phyloP scores from a whole-genome alignment of 1,140 invertebrate genomes.

The Camponotus pennsylvanicus region DNA sequence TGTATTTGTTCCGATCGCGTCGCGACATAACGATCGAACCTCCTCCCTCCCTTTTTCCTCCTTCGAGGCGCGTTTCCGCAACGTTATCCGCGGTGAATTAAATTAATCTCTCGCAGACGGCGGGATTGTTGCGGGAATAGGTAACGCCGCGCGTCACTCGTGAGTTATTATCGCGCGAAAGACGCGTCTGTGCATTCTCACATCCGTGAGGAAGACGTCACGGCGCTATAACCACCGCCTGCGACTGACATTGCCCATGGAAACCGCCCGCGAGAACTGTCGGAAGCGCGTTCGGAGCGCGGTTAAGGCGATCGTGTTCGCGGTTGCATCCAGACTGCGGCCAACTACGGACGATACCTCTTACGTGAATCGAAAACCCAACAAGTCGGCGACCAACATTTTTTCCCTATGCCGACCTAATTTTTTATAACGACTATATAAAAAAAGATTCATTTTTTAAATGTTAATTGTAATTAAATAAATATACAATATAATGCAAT shows the following conservation, averaged over 20 bases:
- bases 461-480: not conserved
- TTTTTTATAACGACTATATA: not conserved
- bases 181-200: constrained; percentile 66
- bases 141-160: constrained; percentile 71
- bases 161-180: constrained; percentile 72
- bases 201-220: constrained; percentile 70
- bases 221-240: constrained; percentile 68
- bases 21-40: constrained; percentile 47
- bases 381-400: not conserved
- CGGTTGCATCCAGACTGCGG: constrained; percentile 59
- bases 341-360: constrained; percentile 34
- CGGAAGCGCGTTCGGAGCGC: constrained; percentile 69
- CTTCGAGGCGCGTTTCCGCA: constrained; percentile 39
- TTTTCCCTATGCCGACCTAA: too few species aligned
- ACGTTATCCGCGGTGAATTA: constrained; percentile 67
- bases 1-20: constrained; percentile 44
- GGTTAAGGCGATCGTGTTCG: constrained; percentile 71
- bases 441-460: not conserved
- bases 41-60: not conserved
- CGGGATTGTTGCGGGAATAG: constrained; percentile 73
- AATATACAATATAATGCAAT: not conserved
- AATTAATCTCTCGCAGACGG: constrained; percentile 71
- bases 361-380: not conserved
- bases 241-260: constrained; percentile 73
- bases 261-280: constrained; percentile 65